phyloP scores from a whole-genome alignment of 2,797 vertebrate species.

The Spea hammondii region DNA sequence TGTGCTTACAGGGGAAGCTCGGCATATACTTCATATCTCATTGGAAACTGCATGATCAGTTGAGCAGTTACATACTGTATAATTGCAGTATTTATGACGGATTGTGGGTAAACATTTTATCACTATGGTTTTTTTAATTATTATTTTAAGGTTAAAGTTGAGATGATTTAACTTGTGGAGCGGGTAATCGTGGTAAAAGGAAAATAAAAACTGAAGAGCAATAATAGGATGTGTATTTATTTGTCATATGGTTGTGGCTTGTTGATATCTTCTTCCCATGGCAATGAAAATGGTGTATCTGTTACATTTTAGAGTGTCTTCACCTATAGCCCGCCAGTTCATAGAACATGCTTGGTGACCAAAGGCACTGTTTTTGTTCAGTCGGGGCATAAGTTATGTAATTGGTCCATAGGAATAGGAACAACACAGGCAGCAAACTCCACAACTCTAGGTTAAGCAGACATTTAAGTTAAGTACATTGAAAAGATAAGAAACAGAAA shows the following conservation, averaged over 20 bases:
- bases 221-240: conserved; percentile 4
- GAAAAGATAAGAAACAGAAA: no score
- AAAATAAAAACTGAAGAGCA: conserved; percentile 28
- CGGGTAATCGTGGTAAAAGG: background rate
- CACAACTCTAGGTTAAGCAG: no score
- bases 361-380: no score
- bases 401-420: no score
- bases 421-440: no score
- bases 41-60: background rate
- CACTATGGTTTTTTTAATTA: background rate
- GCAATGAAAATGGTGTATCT: no score
- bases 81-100: background rate
- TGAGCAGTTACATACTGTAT: background rate
- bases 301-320: no score
- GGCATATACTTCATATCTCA: background rate
- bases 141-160: background rate
- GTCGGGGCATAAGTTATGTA: no score
- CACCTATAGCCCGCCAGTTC: no score
- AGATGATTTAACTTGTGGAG: background rate
- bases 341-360: no score
- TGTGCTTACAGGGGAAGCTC: background rate
- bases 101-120: background rate
- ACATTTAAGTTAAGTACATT: no score
- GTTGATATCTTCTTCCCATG: background rate
- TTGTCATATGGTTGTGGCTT: background rate